A percentile compares a stretch with the other conserved stretches of the same genome.
phyloP scores from a whole-genome alignment of 2,888 invertebrate species.

The Heliconius erato region DNA sequence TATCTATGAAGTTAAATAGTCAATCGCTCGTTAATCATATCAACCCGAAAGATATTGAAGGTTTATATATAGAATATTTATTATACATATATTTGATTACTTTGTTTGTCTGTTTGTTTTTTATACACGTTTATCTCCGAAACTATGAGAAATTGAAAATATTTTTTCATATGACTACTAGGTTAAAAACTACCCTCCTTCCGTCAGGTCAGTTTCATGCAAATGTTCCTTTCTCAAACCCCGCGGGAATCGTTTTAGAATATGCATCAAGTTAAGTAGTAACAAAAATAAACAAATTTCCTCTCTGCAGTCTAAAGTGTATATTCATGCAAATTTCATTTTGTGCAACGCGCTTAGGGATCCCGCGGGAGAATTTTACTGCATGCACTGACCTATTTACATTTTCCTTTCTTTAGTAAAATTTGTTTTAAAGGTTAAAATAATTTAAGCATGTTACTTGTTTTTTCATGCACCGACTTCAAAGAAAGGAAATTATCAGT shows the following conservation, averaged over 20 bases:
- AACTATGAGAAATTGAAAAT: too few relatives aligned
- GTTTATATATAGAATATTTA: too few relatives aligned
- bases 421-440: not conserved
- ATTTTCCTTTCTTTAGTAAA: not conserved
- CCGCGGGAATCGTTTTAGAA: not conserved
- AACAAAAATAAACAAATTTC: slow-evolving; percentile 4
- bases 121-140: too few relatives aligned
- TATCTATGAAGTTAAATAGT: too few relatives aligned
- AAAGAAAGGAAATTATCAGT: too few relatives aligned
- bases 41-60: too few relatives aligned
- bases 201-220: not conserved
- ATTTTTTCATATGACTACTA: too few relatives aligned
- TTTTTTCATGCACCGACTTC: too few relatives aligned
- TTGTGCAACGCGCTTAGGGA: not conserved
- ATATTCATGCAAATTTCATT: slow-evolving; percentile 22
- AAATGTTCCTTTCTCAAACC: not conserved
- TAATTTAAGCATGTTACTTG: too few relatives aligned
- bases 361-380: not conserved
- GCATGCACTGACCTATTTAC: not conserved
- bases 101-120: too few relatives aligned
- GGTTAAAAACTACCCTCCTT: not conserved
- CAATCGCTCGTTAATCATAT: too few relatives aligned
- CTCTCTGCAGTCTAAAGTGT: not conserved
- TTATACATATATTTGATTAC: too few relatives aligned
- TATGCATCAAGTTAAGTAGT: not conserved